These are phyloP conservation scores for Zonitis immaculata DNA, from an alignment of 2,888 invertebrate species.

Conservation along the genomic window DNA sequence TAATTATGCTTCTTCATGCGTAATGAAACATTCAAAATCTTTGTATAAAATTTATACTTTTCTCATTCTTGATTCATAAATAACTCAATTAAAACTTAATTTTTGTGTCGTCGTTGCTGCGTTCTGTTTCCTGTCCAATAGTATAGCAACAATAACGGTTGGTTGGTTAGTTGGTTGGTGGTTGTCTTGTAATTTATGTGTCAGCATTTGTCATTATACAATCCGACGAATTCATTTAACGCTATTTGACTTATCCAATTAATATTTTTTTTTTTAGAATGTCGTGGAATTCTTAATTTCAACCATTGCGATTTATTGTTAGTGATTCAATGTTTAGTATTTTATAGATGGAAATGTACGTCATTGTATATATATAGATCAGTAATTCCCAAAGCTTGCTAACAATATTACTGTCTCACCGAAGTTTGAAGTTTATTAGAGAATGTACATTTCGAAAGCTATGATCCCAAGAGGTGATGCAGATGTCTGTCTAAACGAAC, in stretches of 20 bases:
- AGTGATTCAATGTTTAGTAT: too few species aligned
- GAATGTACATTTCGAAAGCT: constrained; percentile 14
- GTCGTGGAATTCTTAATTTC: too few species aligned
- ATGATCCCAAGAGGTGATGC: constrained; percentile 13
- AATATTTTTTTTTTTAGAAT: neutral
- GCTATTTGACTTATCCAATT: neutral
- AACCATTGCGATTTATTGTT: too few species aligned
- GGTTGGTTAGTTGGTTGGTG: too few species aligned
- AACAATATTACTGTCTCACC: constrained; percentile 17
- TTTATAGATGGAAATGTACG: too few species aligned
- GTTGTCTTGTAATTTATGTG: neutral
- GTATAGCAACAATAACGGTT: neutral
- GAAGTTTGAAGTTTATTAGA: constrained; percentile 19
- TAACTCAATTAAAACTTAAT: constrained; percentile 17
- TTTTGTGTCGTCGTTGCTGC: constrained; percentile 23
- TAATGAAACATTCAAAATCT: constrained; percentile 12
- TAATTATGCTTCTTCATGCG: constrained; percentile 14
- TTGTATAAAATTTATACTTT: constrained; percentile 6
- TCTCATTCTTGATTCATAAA: neutral
- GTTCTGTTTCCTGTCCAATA: constrained; percentile 35
- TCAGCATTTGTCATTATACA: neutral
- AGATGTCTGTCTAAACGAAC: constrained; percentile 18
- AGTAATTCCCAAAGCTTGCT: constrained; percentile 16
- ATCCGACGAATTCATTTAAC: neutral
- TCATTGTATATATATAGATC: too few species aligned